Conservation (phyloP, 1,140 invertebrate species). For the Mizuhopecten yessoensis region DNA sequence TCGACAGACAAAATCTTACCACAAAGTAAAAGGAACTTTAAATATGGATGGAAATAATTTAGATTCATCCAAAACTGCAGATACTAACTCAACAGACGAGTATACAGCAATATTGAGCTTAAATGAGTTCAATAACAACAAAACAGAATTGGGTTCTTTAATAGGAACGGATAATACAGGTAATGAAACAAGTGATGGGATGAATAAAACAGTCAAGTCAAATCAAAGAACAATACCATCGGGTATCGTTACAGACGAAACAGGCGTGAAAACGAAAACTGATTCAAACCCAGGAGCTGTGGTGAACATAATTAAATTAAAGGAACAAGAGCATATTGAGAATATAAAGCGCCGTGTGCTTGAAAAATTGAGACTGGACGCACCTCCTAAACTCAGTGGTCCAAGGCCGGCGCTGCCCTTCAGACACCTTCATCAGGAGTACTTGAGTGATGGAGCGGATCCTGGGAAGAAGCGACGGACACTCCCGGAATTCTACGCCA, state of each 20-base stretch:
- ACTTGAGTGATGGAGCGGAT: constrained; percentile 12
- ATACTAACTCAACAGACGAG: background rate
- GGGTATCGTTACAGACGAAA: background rate
- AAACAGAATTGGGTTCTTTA: background rate
- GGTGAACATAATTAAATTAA: background rate
- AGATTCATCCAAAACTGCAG: background rate
- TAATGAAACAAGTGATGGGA: no score
- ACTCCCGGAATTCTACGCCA: constrained; percentile 48
- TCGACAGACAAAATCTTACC: background rate
- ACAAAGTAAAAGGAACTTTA: background rate
- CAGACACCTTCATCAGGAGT: constrained; percentile 41
- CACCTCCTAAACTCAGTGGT: constrained; percentile 46
- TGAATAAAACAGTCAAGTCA: no score
- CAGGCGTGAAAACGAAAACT: no score
- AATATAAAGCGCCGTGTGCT: constrained; percentile 53
- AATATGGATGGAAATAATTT: background rate
- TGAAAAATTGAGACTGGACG: constrained; percentile 48
- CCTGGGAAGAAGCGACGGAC: background rate
- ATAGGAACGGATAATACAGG: no score
- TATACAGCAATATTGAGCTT: background rate
- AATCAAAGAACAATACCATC: background rate
- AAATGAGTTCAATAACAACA: background rate
- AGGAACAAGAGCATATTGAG: constrained; percentile 48
- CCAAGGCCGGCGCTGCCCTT: constrained; percentile 48
- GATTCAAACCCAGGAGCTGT: background rate